These are phyloP conservation scores for Benitochromis conjunctus DNA, from an alignment of 2,113 vertebrate species.

Conservation along the genomic window DNA sequence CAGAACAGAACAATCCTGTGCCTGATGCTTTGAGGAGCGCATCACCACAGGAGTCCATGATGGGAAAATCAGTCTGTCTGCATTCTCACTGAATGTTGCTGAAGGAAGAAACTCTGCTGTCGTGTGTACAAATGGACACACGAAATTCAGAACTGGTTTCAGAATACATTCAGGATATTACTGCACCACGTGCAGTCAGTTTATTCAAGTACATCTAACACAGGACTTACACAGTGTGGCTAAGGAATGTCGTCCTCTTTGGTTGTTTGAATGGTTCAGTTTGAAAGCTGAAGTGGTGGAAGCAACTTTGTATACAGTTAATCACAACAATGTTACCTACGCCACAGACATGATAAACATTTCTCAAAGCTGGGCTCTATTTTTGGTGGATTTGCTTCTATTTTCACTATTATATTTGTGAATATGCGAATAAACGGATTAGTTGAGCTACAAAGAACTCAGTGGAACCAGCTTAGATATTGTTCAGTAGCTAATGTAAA, in stretches of 20 bases:
- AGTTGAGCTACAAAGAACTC: background rate
- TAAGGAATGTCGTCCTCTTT: background rate
- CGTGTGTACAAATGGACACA: background rate
- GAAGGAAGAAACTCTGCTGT: background rate
- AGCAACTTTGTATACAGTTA: background rate
- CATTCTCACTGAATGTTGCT: constrained; percentile 35
- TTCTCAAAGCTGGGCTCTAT: background rate
- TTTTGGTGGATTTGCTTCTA: background rate
- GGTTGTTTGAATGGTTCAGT: background rate
- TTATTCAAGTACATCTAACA: background rate
- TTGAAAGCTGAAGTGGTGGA: background rate
- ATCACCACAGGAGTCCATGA: constrained; percentile 57
- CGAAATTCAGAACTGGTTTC: background rate
- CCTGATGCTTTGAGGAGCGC: constrained; percentile 25
- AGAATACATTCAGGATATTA: background rate
- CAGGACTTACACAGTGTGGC: background rate
- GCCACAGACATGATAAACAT: background rate
- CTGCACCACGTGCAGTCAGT: background rate
- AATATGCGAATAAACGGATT: background rate
- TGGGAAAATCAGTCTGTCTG: constrained; percentile 47
- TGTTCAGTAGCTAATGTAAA: background rate
- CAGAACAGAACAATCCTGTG: constrained; percentile 6
- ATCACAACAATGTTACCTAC: background rate
- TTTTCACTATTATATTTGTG: background rate
- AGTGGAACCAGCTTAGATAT: background rate